A percentile compares a stretch with the other conserved stretches of the same genome.
These are phyloP conservation scores for Drosophila pallidifrons DNA, from an alignment of 1,140 invertebrate species.

Conservation along the genomic window DNA sequence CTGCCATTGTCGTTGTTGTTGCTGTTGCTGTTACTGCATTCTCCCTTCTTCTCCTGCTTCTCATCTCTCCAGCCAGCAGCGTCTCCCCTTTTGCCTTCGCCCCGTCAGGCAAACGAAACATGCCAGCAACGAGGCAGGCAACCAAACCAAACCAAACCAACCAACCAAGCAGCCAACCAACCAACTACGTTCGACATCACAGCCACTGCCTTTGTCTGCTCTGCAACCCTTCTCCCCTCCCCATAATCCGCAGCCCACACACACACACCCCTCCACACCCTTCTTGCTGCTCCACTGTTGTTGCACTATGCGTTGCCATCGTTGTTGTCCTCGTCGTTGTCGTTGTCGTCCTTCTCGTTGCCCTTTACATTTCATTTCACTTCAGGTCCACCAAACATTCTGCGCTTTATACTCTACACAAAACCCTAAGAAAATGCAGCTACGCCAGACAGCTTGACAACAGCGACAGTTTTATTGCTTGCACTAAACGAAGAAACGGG, in stretches of 20 bases:
- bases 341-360: slow-evolving; percentile 50
- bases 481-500: too few species aligned
- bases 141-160: slow-evolving; percentile 7
- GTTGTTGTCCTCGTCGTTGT: slow-evolving; percentile 51
- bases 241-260: background rate
- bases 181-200: slow-evolving; percentile 66
- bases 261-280: background rate
- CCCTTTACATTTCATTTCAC: slow-evolving; percentile 68
- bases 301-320: slow-evolving; percentile 53
- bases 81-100: background rate
- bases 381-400: slow-evolving; percentile 53
- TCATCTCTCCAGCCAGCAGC: background rate
- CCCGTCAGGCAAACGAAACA: slow-evolving; percentile 1
- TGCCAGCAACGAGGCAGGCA: slow-evolving; percentile 8
- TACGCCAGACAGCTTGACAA: background rate
- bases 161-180: slow-evolving; percentile 16
- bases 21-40: slow-evolving; percentile 62
- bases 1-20: slow-evolving; percentile 23
- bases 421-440: background rate
- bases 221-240: slow-evolving; percentile 19
- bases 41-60: background rate
- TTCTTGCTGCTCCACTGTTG: slow-evolving; percentile 22
- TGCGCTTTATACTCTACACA: slow-evolving; percentile 30
- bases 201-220: slow-evolving; percentile 64
- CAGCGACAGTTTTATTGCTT: too few species aligned